Evolutionary conservation across 2,113 vertebrate species (phyloP).

Genomic region (Recurvirostra avosetta): DNA sequence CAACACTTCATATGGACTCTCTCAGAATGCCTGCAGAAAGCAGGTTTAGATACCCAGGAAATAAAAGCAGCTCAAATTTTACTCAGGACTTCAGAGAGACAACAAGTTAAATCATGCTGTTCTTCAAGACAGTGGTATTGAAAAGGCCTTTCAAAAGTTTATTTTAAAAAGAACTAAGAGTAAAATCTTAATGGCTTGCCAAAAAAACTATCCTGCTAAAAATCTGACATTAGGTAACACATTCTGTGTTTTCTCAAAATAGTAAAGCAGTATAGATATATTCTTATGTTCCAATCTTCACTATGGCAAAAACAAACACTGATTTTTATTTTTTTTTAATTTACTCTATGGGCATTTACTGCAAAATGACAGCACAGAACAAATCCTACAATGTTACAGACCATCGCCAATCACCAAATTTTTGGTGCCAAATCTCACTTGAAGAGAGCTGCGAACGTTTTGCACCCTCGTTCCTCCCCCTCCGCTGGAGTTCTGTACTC

Average conservation of each 20-base stretch:
- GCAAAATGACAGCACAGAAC: neutral
- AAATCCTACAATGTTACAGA: neutral
- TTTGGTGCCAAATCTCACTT: neutral
- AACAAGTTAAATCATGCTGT: neutral
- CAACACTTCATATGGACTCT: neutral
- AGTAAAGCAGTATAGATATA: neutral
- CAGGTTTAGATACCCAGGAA: neutral
- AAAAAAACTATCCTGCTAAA: neutral
- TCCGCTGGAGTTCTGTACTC: neutral
- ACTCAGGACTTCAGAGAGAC: neutral
- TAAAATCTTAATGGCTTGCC: neutral
- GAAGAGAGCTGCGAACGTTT: neutral
- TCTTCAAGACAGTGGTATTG: neutral
- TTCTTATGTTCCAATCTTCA: neutral
- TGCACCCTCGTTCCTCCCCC: neutral
- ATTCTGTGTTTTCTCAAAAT: neutral
- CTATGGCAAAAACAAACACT: neutral
- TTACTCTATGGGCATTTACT: neutral
- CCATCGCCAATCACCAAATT: neutral
- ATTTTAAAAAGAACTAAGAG: neutral
- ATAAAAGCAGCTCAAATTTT: neutral
- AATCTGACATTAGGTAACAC: neutral
- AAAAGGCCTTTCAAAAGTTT: neutral
- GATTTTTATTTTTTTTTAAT: neutral
- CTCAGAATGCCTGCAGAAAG: neutral